Conservation (phyloP, 2,113 vertebrate genomes). For the Callithrix jacchus region DNA sequence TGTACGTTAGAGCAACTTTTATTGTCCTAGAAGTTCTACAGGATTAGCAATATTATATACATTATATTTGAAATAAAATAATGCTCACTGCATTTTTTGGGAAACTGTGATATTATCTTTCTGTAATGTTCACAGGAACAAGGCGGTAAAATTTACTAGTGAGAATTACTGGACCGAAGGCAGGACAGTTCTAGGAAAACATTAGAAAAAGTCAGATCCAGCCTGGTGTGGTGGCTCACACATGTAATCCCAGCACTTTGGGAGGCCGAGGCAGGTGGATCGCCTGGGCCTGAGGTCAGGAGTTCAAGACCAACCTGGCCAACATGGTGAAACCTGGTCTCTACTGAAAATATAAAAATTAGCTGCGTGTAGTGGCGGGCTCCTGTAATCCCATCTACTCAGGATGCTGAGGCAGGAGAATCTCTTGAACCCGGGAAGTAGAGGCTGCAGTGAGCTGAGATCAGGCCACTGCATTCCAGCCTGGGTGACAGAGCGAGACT, state of each 20-base stretch:
- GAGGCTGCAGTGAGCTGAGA: neutral
- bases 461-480: neutral
- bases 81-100: neutral
- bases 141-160: neutral
- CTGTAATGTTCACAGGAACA: neutral
- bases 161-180: neutral
- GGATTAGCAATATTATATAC: neutral
- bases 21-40: neutral
- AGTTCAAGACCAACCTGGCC: neutral
- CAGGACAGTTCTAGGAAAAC: neutral
- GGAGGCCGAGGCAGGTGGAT: neutral
- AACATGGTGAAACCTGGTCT: neutral
- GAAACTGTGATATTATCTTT: neutral
- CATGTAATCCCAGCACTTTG: neutral
- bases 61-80: neutral
- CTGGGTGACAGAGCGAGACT: neutral
- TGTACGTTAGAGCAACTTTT: neutral
- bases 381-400: neutral
- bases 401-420: neutral
- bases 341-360: neutral
- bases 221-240: neutral
- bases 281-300: neutral
- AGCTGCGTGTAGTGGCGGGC: fast-evolving
- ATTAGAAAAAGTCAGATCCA: neutral
- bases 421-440: neutral